Conservation (phyloP, 2,113 vertebrate species). For the Choloepus hoffmanni region DNA sequence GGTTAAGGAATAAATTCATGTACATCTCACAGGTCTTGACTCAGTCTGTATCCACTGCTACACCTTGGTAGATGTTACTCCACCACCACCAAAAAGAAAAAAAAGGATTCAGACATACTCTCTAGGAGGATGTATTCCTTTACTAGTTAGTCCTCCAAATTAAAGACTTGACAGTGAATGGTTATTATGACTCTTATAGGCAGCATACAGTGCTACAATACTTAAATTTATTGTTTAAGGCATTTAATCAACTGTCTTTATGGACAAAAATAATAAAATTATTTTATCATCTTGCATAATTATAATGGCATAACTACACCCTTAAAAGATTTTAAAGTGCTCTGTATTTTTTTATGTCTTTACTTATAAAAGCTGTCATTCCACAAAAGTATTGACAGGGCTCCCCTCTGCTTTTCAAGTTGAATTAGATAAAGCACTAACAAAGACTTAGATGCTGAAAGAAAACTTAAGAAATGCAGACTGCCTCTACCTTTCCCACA, state of each 20-base stretch:
- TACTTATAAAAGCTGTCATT: neutral
- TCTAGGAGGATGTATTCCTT: neutral
- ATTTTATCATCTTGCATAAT: neutral
- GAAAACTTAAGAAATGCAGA: neutral
- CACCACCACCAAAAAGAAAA: neutral
- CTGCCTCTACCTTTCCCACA: neutral
- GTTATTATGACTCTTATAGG: neutral
- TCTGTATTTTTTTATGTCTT: neutral
- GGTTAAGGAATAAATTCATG: constrained; percentile 44
- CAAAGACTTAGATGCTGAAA: neutral
- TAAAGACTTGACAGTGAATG: neutral
- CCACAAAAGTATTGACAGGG: neutral
- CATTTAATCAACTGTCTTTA: constrained; percentile 17
- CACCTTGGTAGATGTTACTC: neutral
- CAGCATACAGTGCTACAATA: neutral
- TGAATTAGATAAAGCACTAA: neutral
- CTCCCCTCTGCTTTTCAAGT: neutral
- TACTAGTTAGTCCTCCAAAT: neutral
- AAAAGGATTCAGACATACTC: neutral
- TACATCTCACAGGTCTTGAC: neutral
- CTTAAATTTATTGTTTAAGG: neutral
- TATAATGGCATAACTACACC: neutral
- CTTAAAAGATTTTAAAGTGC: neutral
- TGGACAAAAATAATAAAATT: neutral
- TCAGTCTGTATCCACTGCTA: neutral